These are phyloP conservation scores for Pegoplata infirma DNA, from an alignment of 2,888 invertebrate genomes.

Conservation along the genomic window DNA sequence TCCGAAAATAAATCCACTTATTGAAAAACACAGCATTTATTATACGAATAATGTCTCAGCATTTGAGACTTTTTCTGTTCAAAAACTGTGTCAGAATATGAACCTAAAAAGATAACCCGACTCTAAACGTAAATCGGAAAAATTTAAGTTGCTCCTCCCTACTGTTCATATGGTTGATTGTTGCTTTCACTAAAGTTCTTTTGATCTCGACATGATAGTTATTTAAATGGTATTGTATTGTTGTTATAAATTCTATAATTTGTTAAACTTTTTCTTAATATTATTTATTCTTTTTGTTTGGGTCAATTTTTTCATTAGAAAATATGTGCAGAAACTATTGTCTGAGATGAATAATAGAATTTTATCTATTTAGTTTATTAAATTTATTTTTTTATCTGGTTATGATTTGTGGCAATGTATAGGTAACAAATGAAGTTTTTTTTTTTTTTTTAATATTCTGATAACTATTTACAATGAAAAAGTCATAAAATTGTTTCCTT, in stretches of 20 bases:
- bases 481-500: too few species aligned
- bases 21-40: too few species aligned
- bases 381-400: conserved; percentile 35
- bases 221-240: conserved; percentile 54
- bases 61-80: too few species aligned
- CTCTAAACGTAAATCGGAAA: too few species aligned
- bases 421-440: too few species aligned
- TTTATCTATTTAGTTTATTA: conserved; percentile 26
- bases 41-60: too few species aligned
- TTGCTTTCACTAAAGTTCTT: conserved; percentile 10
- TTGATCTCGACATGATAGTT: conserved; percentile 44
- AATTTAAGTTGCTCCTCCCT: too few species aligned
- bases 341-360: not conserved
- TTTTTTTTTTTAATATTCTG: too few species aligned
- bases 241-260: conserved; percentile 55
- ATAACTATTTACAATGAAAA: too few species aligned
- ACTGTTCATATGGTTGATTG: not conserved
- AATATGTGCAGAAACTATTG: conserved; percentile 10
- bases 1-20: too few species aligned
- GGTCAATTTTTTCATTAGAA: conserved; percentile 20
- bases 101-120: too few species aligned
- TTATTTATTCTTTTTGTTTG: conserved; percentile 9
- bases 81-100: too few species aligned
- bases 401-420: conserved; percentile 7
- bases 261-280: conserved; percentile 29